Percentiles rank a stretch among this genome's conserved stretches.
Evolutionary conservation across 2,888 invertebrate species (phyloP).

Genomic region (Halictus quadricinctus): DNA sequence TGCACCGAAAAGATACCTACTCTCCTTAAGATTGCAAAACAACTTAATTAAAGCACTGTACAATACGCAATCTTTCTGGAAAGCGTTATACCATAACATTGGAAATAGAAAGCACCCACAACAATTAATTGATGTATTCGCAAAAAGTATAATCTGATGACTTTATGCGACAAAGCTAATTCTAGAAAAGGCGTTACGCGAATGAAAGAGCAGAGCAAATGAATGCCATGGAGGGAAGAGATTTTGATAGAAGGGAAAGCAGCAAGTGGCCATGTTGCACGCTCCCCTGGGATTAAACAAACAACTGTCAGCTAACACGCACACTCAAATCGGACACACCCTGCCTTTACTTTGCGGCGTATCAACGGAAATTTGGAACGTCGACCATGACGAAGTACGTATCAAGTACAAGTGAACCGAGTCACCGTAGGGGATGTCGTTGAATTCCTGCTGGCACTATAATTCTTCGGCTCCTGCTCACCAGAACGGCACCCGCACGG

Average conservation of each 20-base stretch:
- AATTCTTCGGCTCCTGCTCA: conserved; percentile 31
- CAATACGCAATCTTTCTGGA: too few relatives aligned
- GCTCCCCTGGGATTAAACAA: conserved; percentile 62
- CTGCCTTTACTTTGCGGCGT: conserved; percentile 42
- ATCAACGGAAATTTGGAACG: conserved; percentile 51
- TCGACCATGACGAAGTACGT: conserved; percentile 25
- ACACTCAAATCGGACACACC: conserved; percentile 67
- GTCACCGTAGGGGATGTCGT: conserved; percentile 20
- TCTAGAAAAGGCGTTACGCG: background rate
- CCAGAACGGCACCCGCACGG: background rate
- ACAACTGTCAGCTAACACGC: conserved; percentile 59
- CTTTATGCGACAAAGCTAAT: background rate
- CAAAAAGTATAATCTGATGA: too few relatives aligned
- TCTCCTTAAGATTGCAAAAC: too few relatives aligned
- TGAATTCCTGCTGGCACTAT: conserved; percentile 40
- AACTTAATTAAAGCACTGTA: too few relatives aligned
- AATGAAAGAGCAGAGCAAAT: background rate
- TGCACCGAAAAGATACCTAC: too few relatives aligned
- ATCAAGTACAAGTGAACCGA: conserved; percentile 25
- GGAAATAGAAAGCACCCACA: too few relatives aligned
- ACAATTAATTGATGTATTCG: too few relatives aligned
- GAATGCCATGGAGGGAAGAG: conserved; percentile 17
- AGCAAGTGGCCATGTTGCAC: conserved; percentile 55
- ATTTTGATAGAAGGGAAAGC: conserved; percentile 38
- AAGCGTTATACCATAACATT: too few relatives aligned